Base-by-base conservation (phyloP, 1,140 invertebrate genomes). In the Plodia interpunctella region DNA sequence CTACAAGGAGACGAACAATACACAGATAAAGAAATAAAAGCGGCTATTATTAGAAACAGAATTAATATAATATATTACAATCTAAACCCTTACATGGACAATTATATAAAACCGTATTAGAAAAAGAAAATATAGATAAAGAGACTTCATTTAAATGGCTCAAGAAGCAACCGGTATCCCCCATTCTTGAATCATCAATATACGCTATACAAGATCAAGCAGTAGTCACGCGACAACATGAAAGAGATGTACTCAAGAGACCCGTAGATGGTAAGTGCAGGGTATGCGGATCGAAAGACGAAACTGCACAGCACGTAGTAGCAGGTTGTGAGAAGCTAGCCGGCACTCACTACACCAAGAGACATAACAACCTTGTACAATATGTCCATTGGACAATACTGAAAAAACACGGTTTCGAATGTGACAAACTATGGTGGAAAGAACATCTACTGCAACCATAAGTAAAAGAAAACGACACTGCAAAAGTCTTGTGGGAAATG, bases 191-290 rank as follows among this genome's bases (percentile, higher is more conserved):
- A 19, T 55, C 57, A 51, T 4, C 52, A 11, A 51, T 63, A 11
- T 63, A 55, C 21, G 58, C 63, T 25, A 49, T 65, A 15, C 59
- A 58, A 11, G 59, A 65, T 20, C 58, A 65, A 58, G 55, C 58
- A 30, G n/a, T n/a, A n/a, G n/a, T n/a, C n/a, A n/a, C n/a, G n/a
- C n/a, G n/a, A 35, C 56, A 59, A 57, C 55, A 65, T 50, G 11
- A 49, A 17, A 5, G 38, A 17, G 38, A 49, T 49, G 15, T 49
- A 13, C 38, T 49, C 15, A 49, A 49, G 13, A 13, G 38, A 13
- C 38, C 32, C 20, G 35, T 59, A 17, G 51, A 55, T 21, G 35
- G 59, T 17, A 60, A 30, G 17, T 55, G 59, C 44, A 35, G 38
- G 13, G 15, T 60, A 49, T 60, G 59, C 25, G 19, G 9, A 19